phyloP scores from a whole-genome alignment of 1,140 invertebrate genomes.

The Oreohelix idahoensis region DNA sequence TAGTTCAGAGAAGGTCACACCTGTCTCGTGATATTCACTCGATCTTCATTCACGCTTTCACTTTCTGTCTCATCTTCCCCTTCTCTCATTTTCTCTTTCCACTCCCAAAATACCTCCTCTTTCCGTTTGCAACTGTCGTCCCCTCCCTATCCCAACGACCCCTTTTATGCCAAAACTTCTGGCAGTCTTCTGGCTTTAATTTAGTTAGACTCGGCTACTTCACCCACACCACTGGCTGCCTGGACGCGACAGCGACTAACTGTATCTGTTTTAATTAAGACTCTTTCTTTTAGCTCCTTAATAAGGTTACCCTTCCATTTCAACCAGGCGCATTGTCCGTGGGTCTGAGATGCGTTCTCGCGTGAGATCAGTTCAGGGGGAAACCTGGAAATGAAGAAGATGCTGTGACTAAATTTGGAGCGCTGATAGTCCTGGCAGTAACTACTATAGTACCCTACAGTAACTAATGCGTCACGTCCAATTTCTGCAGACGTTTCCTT shows the following conservation, averaged over 20 bases:
- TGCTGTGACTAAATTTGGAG: slow-evolving; percentile 11
- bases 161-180: not conserved
- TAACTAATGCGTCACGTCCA: not conserved
- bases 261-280: slow-evolving; percentile 10
- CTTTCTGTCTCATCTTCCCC: not conserved
- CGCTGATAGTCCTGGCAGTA: not conserved
- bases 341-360: not conserved
- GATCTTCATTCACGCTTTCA: not conserved
- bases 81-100: not conserved
- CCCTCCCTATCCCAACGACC: not conserved
- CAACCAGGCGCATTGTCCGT: not conserved
- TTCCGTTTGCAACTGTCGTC: not conserved
- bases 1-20: not conserved
- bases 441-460: not conserved
- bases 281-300: not conserved
- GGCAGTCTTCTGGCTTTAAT: not conserved
- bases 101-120: not conserved
- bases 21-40: not conserved
- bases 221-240: not conserved
- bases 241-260: not conserved
- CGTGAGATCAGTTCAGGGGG: not conserved
- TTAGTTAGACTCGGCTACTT: not conserved
- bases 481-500: not conserved
- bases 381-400: slow-evolving; percentile 4
- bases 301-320: slow-evolving; percentile 1